A percentile compares a stretch with the other conserved stretches of the same genome.
Evolutionary conservation across 2,888 invertebrate species (phyloP).

Genomic region (Sinelater perroti): DNA sequence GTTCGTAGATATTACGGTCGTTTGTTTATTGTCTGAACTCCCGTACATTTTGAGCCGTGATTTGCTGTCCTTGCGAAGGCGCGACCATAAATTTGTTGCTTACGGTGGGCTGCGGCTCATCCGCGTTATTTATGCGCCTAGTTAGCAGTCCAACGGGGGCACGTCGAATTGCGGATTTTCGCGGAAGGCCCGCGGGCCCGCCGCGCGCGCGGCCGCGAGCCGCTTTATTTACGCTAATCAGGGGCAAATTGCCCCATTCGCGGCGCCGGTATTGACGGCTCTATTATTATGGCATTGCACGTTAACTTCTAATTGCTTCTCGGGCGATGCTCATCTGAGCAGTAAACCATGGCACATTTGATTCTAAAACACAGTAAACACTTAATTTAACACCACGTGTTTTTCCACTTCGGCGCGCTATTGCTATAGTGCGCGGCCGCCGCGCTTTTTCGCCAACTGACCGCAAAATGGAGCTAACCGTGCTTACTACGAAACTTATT

Average conservation of each 20-base stretch:
- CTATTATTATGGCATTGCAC: constrained; percentile 26
- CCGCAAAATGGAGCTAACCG: constrained; percentile 2
- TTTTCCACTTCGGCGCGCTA: constrained; percentile 26
- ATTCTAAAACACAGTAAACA: constrained; percentile 31
- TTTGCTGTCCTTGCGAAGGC: constrained; percentile 28
- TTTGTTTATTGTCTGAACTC: constrained; percentile 32
- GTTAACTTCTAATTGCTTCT: constrained; percentile 27
- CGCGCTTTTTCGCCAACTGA: constrained; percentile 4
- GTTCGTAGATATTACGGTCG: constrained; percentile 34
- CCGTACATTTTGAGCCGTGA: constrained; percentile 33
- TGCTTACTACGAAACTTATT: neutral
- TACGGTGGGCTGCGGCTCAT: constrained; percentile 17
- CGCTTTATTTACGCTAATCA: constrained; percentile 9
- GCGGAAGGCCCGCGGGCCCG: too few species aligned
- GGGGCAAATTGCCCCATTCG: constrained; percentile 10
- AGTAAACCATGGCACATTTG: constrained; percentile 32
- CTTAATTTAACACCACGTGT: constrained; percentile 30
- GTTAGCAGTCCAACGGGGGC: constrained; percentile 6
- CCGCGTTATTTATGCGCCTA: constrained; percentile 10
- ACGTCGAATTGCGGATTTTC: neutral
- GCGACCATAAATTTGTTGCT: constrained; percentile 30
- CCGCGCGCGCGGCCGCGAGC: too few species aligned
- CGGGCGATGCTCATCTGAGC: constrained; percentile 29
- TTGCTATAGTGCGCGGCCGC: constrained; percentile 13
- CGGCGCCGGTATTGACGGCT: constrained; percentile 20